phyloP scores from a whole-genome alignment of 2,113 vertebrate species.

The Felis chaus region DNA sequence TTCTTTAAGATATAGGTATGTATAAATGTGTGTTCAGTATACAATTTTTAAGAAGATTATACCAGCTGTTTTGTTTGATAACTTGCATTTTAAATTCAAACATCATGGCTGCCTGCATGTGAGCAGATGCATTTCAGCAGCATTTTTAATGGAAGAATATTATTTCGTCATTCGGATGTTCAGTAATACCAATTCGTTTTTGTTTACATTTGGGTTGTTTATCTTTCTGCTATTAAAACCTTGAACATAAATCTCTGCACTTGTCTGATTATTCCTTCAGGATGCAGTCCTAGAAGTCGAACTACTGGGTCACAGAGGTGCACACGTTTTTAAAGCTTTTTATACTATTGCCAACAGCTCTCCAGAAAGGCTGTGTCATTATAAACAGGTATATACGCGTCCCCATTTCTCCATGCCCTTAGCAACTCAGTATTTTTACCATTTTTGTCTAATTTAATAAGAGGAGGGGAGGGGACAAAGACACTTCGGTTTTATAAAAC shows the following conservation, averaged over 20 bases:
- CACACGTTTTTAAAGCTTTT: not conserved
- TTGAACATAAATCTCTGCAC: not conserved
- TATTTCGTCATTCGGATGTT: not conserved
- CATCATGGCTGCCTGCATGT: not conserved
- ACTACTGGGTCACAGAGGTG: not conserved
- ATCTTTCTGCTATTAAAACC: not conserved
- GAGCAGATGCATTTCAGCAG: not conserved
- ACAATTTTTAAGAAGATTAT: not conserved
- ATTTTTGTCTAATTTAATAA: not conserved
- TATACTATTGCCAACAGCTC: not conserved
- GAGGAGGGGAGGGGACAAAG: not conserved
- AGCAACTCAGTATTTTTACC: not conserved
- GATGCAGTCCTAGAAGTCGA: not conserved
- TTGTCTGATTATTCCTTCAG: not conserved
- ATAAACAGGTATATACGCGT: not conserved
- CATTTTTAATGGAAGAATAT: not conserved
- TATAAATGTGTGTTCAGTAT: not conserved
- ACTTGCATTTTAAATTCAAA: not conserved
- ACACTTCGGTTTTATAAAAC: not conserved
- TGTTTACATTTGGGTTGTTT: not conserved
- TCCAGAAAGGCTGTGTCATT: not conserved
- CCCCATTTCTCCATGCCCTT: not conserved
- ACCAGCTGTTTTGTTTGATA: not conserved
- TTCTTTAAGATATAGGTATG: not conserved
- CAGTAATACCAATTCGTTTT: not conserved